phyloP scores from a whole-genome alignment of 2,888 invertebrate genomes.

The Stictocephala bisonia region DNA sequence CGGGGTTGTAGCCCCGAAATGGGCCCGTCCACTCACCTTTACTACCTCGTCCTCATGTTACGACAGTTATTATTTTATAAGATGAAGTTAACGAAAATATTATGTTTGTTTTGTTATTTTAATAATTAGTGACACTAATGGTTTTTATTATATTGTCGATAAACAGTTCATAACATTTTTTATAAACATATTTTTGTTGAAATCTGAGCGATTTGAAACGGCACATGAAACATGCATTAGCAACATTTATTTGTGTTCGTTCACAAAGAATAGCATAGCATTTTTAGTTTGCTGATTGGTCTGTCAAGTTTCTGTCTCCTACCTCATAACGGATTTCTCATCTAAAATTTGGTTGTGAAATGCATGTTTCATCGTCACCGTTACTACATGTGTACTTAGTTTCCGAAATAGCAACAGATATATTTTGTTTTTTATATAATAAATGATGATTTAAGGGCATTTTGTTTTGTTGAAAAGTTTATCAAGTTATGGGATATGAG shows the following conservation, averaged over 20 bases:
- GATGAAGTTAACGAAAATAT: conserved; percentile 25
- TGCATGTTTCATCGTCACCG: conserved; percentile 41
- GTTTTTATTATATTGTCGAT: conserved; percentile 16
- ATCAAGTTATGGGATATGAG: conserved; percentile 42
- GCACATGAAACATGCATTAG: conserved; percentile 34
- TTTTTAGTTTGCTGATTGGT: neutral
- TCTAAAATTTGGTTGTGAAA: conserved; percentile 14
- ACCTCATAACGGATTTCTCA: conserved; percentile 13
- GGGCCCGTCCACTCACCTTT: conserved; percentile 54
- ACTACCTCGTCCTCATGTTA: conserved; percentile 51
- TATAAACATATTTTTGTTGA: neutral
- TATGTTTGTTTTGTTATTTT: conserved; percentile 29
- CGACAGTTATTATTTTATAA: conserved; percentile 42
- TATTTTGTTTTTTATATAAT: conserved; percentile 37
- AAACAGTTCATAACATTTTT: conserved; percentile 18
- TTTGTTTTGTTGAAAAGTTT: conserved; percentile 54
- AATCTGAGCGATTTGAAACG: too few species aligned
- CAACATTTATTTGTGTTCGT: neutral
- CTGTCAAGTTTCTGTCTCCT: neutral
- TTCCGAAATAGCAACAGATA: conserved; percentile 47
- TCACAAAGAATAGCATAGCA: conserved; percentile 6
- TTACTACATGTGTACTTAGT: conserved; percentile 28
- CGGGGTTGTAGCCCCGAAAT: conserved; percentile 11
- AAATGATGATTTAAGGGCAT: conserved; percentile 49
- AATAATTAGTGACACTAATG: conserved; percentile 14